phyloP scores from a whole-genome alignment of 2,888 invertebrate species.

The Troglohyphantes excavatus region DNA sequence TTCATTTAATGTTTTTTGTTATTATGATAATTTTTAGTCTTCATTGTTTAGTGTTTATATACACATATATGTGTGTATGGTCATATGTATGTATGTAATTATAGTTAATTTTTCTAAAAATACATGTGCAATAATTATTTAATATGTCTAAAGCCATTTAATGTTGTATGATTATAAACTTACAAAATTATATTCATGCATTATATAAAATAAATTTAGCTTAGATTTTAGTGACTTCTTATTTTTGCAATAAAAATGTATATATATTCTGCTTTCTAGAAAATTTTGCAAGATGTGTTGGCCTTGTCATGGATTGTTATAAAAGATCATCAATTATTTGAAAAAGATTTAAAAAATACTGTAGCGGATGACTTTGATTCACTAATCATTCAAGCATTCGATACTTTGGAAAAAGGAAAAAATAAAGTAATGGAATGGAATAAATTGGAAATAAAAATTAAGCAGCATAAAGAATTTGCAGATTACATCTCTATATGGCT shows the following conservation, averaged over 20 bases:
- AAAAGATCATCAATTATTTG: neutral
- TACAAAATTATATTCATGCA: too few relatives aligned
- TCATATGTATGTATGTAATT: too few relatives aligned
- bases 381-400: slow-evolving; percentile 11
- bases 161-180: too few relatives aligned
- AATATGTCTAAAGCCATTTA: too few relatives aligned
- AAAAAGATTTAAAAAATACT: neutral
- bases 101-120: too few relatives aligned
- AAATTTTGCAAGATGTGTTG: slow-evolving; percentile 4
- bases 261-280: slow-evolving; percentile 15
- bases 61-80: too few relatives aligned
- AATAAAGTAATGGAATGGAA: slow-evolving; percentile 16
- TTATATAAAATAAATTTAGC: slow-evolving; percentile 3
- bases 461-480: slow-evolving; percentile 18
- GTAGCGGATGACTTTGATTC: neutral
- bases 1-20: too few relatives aligned
- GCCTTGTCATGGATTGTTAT: slow-evolving; percentile 6
- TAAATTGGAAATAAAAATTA: neutral
- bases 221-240: too few relatives aligned
- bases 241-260: too few relatives aligned
- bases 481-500: slow-evolving; percentile 17
- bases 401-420: slow-evolving; percentile 14
- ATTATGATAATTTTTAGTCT: too few relatives aligned
- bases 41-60: too few relatives aligned
- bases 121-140: too few relatives aligned